Percentiles rank a stretch among this genome's conserved stretches.
These are phyloP conservation scores for Motacilla alba DNA, from an alignment of 2,113 vertebrate genomes.

Conservation along the genomic window DNA sequence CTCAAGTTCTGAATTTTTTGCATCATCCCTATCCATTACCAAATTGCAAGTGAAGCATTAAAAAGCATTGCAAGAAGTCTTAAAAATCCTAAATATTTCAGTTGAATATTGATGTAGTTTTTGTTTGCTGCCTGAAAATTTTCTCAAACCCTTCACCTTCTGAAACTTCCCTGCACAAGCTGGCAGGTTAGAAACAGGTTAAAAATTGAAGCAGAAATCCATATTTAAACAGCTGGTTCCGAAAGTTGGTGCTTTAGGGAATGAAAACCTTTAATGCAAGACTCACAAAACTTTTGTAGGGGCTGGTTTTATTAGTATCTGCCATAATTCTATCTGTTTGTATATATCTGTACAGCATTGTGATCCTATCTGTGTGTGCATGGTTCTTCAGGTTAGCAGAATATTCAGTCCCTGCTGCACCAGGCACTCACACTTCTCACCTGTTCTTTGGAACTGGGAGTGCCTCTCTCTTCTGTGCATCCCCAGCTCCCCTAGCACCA, in stretches of 20 bases:
- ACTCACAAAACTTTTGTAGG: not conserved
- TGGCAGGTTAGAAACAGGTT: constrained; percentile 1
- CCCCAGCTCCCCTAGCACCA: accelerated
- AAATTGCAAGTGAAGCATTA: not conserved
- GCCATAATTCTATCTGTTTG: not conserved
- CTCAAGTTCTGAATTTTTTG: not conserved
- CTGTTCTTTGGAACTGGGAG: not conserved
- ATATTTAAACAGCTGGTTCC: not conserved
- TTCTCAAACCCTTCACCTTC: not conserved
- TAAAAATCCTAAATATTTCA: not conserved
- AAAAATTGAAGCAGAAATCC: constrained; percentile 4
- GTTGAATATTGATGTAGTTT: not conserved
- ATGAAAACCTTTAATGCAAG: constrained; percentile 3
- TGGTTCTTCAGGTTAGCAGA: not conserved
- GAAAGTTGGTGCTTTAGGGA: not conserved
- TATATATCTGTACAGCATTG: not conserved
- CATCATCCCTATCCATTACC: not conserved
- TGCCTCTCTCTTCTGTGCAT: not conserved
- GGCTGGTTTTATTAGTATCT: not conserved
- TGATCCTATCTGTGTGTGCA: not conserved
- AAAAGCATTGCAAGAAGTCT: not conserved
- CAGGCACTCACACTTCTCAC: not conserved
- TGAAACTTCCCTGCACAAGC: not conserved
- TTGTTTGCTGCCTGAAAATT: not conserved
- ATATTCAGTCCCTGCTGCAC: not conserved